Evolutionary conservation across 2,797 vertebrate genomes (phyloP).

Genomic region (Petrocephalus sullivani): DNA sequence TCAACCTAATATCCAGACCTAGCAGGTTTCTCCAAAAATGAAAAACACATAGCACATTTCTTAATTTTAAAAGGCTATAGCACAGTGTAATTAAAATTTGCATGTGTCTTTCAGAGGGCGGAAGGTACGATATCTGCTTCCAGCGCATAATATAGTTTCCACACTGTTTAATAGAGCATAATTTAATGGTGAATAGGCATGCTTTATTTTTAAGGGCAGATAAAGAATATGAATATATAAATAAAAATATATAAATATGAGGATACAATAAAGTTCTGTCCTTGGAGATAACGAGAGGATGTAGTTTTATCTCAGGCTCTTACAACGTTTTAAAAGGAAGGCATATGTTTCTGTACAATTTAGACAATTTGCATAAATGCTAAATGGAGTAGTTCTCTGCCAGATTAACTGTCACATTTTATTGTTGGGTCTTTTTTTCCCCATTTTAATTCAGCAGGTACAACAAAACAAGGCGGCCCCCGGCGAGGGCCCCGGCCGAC

Average conservation of each 20-base stretch:
- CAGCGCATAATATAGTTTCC: neutral
- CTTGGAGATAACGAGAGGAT: slow-evolving; percentile 10
- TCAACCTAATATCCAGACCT: neutral
- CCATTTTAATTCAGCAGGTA: neutral
- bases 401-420: neutral
- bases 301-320: neutral
- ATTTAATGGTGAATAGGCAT: neutral
- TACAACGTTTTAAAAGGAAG: slow-evolving; percentile 13
- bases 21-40: neutral
- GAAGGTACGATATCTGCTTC: neutral
- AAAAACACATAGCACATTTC: neutral
- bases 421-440: neutral
- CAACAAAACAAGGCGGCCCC: neutral
- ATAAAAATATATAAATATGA: neutral
- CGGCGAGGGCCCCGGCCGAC: neutral
- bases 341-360: slow-evolving; percentile 6
- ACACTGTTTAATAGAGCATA: neutral
- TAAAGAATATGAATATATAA: neutral
- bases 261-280: neutral
- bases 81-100: neutral
- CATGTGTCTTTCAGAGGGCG: neutral
- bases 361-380: neutral
- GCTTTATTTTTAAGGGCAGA: neutral
- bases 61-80: neutral
- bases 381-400: neutral